Percentiles rank a stretch among this genome's conserved stretches.
Conservation (phyloP, 2,113 vertebrate species). For the Erinaceus europaeus region DNA sequence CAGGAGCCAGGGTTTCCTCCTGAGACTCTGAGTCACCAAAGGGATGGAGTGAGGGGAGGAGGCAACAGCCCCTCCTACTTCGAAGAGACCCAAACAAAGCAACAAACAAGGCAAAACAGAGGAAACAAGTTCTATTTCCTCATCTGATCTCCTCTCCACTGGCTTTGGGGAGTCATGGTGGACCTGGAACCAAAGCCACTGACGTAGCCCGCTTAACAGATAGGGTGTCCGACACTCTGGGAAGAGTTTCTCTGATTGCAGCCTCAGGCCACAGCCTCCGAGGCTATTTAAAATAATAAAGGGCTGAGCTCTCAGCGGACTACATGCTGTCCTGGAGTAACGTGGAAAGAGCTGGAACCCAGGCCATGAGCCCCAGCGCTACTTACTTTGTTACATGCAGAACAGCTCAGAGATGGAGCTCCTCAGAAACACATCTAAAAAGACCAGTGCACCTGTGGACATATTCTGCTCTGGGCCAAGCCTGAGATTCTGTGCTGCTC, state of each 20-base stretch:
- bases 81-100: slow-evolving; percentile 34
- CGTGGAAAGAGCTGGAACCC: slow-evolving; percentile 26
- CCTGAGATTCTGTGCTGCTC: not conserved
- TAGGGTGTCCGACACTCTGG: not conserved
- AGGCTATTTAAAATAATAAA: slow-evolving; percentile 6
- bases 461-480: not conserved
- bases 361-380: not conserved
- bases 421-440: slow-evolving; percentile 21
- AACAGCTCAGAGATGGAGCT: slow-evolving; percentile 13
- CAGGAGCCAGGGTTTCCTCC: slow-evolving; percentile 66
- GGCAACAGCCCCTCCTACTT: slow-evolving; percentile 28
- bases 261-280: not conserved
- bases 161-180: not conserved
- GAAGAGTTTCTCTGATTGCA: not conserved
- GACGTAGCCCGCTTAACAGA: not conserved
- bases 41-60: slow-evolving; percentile 26
- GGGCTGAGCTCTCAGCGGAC: not conserved
- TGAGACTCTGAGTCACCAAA: slow-evolving; percentile 68
- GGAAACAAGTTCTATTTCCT: not conserved
- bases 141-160: not conserved
- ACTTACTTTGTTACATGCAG: slow-evolving; percentile 1
- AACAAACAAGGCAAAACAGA: slow-evolving; percentile 53
- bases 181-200: not conserved
- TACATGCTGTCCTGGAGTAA: not conserved
- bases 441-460: slow-evolving; percentile 42